Percentiles rank a stretch among this genome's conserved stretches.
These are phyloP conservation scores for Capitella teleta DNA, from an alignment of 1,140 invertebrate species.

Conservation along the genomic window DNA sequence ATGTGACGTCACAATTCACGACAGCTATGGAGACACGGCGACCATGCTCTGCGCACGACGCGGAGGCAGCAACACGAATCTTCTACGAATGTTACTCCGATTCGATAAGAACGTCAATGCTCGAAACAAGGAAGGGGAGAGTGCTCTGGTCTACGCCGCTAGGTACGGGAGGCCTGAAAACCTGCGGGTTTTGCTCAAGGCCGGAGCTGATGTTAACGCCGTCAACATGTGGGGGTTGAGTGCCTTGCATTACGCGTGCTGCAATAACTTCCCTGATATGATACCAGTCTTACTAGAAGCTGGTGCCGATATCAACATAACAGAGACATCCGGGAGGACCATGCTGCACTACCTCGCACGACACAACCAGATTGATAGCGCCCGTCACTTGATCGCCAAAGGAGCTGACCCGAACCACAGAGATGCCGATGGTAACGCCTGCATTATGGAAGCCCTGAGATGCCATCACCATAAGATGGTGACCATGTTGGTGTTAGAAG, in stretches of 20 bases:
- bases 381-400: too few species aligned
- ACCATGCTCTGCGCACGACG: neutral
- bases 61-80: neutral
- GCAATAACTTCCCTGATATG: too few species aligned
- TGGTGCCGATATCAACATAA: too few species aligned
- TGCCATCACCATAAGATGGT: too few species aligned
- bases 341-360: too few species aligned
- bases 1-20: neutral
- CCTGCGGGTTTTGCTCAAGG: conserved; percentile 1
- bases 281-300: too few species aligned
- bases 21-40: conserved; percentile 1
- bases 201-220: neutral
- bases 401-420: too few species aligned
- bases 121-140: neutral
- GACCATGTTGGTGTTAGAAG: too few species aligned
- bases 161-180: neutral
- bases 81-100: neutral
- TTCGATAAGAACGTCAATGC: neutral
- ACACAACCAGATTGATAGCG: too few species aligned
- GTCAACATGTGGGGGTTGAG: neutral
- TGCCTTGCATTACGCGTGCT: neutral
- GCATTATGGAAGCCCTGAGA: too few species aligned
- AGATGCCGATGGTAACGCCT: too few species aligned
- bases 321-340: too few species aligned
- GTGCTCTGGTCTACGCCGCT: conserved; percentile 1